A percentile compares a stretch with the other conserved stretches of the same genome.
phyloP scores from a whole-genome alignment of 2,888 invertebrate species.

The Chorisops tibialis region DNA sequence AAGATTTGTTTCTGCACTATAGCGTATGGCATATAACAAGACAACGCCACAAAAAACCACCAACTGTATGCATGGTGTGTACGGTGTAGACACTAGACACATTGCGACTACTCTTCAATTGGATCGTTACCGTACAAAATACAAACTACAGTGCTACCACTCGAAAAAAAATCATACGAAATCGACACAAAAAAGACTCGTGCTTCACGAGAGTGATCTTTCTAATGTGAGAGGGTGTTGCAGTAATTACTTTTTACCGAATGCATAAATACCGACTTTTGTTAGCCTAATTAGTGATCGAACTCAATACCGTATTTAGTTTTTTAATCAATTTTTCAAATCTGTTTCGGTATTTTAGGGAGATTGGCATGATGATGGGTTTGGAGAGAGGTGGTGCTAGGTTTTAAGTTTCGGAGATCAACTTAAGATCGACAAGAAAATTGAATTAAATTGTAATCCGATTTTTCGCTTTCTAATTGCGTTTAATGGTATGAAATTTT shows the following conservation, averaged over 20 bases:
- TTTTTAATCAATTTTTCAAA: slow-evolving; percentile 15
- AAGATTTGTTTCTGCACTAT: slow-evolving; percentile 16
- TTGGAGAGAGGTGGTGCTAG: neutral
- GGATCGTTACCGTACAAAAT: too few relatives aligned
- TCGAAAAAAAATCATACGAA: neutral
- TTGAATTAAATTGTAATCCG: slow-evolving; percentile 13
- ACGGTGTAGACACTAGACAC: too few relatives aligned
- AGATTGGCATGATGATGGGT: neutral
- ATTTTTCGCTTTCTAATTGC: neutral
- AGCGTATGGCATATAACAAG: slow-evolving; percentile 1
- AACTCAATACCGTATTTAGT: slow-evolving; percentile 2
- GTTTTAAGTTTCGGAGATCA: neutral
- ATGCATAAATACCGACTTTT: slow-evolving; percentile 19
- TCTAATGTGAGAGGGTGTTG: slow-evolving; percentile 20
- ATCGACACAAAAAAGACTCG: slow-evolving; percentile 20
- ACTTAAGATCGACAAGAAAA: neutral
- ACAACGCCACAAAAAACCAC: too few relatives aligned
- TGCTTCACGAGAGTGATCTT: slow-evolving; percentile 12
- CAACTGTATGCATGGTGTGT: too few relatives aligned
- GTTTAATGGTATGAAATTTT: too few relatives aligned
- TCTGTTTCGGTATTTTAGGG: slow-evolving; percentile 6
- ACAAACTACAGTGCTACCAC: too few relatives aligned
- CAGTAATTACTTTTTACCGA: slow-evolving; percentile 24
- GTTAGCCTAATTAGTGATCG: slow-evolving; percentile 16
- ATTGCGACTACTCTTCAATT: too few relatives aligned